phyloP scores from a whole-genome alignment of 2,113 vertebrate genomes.

The Anolis carolinensis region DNA sequence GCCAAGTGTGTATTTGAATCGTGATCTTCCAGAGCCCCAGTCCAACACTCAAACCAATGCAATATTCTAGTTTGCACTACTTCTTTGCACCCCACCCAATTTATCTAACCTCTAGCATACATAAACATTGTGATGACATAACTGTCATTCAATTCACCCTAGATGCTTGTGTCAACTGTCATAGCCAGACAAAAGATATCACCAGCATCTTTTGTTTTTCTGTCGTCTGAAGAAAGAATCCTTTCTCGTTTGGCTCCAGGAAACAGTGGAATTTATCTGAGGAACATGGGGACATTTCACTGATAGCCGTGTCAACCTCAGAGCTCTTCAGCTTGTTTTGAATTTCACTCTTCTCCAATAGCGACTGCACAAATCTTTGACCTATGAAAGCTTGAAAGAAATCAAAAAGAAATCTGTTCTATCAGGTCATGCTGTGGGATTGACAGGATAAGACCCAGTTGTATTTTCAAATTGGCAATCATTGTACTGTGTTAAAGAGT shows the following conservation, averaged over 20 bases:
- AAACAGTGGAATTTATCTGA: rapidly evolving
- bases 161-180: neutral
- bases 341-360: constrained; percentile 18
- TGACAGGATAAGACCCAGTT: constrained; percentile 19
- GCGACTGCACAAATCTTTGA: neutral
- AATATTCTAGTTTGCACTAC: too few relatives aligned
- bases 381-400: constrained; percentile 8
- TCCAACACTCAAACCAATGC: too few relatives aligned
- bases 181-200: constrained; percentile 6
- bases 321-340: neutral
- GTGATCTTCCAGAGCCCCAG: too few relatives aligned
- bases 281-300: neutral
- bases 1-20: too few relatives aligned
- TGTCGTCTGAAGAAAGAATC: neutral
- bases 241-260: neutral
- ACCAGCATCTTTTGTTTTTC: neutral
- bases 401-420: constrained; percentile 34
- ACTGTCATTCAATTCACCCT: neutral
- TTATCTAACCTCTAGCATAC: neutral
- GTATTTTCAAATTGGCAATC: constrained; percentile 36
- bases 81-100: neutral
- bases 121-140: neutral
- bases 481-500: constrained; percentile 21
- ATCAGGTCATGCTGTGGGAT: constrained; percentile 11
- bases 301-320: neutral